These are phyloP conservation scores for Trichoplusia ni DNA, from an alignment of 1,140 invertebrate species.

Conservation along the genomic window DNA sequence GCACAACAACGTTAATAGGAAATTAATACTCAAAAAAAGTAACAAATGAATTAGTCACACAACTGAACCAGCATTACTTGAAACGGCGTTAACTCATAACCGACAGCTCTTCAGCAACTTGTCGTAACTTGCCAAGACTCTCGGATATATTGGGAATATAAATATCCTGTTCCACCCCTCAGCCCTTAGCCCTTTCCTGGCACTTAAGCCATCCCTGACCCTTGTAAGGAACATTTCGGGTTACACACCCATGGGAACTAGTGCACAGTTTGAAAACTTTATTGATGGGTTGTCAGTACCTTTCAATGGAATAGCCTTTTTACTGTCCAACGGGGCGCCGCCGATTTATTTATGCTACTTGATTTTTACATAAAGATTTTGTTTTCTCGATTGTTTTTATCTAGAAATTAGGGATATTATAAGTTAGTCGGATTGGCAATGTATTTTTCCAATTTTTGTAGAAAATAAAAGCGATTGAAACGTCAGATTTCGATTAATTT, in stretches of 20 bases:
- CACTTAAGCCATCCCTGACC: conserved; percentile 53
- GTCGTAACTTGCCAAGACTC: conserved; percentile 40
- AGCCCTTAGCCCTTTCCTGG: conserved; percentile 48
- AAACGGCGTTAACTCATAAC: conserved; percentile 20
- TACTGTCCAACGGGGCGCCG: no score
- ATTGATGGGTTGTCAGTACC: conserved; percentile 21
- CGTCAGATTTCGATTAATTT: no score
- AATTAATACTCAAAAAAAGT: not conserved
- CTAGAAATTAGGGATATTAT: no score
- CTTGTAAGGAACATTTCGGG: conserved; percentile 38
- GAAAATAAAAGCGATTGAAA: no score
- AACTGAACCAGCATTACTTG: not conserved
- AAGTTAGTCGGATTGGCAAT: no score
- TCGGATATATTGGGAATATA: conserved; percentile 54
- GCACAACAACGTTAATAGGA: no score
- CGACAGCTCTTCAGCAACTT: conserved; percentile 24
- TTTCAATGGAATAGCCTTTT: conserved; percentile 14
- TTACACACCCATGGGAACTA: conserved; percentile 39
- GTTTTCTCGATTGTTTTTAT: no score
- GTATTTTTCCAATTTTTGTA: no score
- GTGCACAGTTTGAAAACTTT: conserved; percentile 28
- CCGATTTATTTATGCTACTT: no score
- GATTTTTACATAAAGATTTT: no score
- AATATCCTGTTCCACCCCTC: no score
- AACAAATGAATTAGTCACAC: not conserved